A percentile compares a stretch with the other conserved stretches of the same genome.
These are phyloP conservation scores for Ladona fulva DNA, from an alignment of 1,140 invertebrate genomes.

Conservation along the genomic window DNA sequence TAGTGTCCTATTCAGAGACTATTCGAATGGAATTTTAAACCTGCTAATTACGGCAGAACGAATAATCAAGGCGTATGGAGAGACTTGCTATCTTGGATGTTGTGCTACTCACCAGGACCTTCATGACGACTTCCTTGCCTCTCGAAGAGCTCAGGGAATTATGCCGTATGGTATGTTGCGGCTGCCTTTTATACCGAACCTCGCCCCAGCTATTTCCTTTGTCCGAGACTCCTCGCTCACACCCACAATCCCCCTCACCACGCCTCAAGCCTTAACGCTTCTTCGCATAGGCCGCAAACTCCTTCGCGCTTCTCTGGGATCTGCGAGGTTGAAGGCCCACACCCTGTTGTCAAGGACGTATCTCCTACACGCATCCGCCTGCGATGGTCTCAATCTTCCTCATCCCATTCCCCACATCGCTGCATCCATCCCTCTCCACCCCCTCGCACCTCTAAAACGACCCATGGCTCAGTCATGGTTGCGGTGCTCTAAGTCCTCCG, in stretches of 20 bases:
- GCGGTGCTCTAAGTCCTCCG: neutral
- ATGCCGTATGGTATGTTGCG: neutral
- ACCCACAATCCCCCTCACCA: neutral
- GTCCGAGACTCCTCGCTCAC: neutral
- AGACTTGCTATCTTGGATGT: too few species aligned
- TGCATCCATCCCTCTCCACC: neutral
- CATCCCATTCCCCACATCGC: neutral
- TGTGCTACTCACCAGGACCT: neutral
- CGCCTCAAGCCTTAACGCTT: neutral
- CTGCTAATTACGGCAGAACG: too few species aligned
- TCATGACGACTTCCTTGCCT: conserved; percentile 3
- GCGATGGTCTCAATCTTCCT: neutral
- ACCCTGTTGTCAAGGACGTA: neutral
- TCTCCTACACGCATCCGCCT: neutral
- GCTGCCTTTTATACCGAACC: neutral
- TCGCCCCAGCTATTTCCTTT: neutral
- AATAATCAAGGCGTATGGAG: too few species aligned
- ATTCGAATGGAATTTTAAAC: too few species aligned
- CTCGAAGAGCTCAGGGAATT: neutral
- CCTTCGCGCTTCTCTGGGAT: too few species aligned
- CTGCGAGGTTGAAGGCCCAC: neutral
- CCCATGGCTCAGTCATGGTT: neutral
- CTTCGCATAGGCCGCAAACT: too few species aligned
- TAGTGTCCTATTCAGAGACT: too few species aligned
- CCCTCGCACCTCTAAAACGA: neutral